Percentiles rank a stretch among this genome's conserved stretches.
These are phyloP conservation scores for Megaceryle maxima DNA, from an alignment of 2,113 vertebrate species.

Conservation along the genomic window DNA sequence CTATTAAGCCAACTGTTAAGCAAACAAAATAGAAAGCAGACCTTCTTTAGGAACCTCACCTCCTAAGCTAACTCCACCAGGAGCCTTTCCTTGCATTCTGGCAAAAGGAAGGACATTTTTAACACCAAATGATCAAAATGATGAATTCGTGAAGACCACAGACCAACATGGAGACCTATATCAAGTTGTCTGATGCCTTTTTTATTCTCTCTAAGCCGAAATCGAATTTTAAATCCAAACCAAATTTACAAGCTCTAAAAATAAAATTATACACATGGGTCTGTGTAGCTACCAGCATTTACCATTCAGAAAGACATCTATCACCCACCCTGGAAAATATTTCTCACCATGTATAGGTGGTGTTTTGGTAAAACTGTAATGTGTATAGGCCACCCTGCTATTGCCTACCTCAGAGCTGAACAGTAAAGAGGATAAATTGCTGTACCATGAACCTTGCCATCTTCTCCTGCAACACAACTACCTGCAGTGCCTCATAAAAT, in stretches of 20 bases:
- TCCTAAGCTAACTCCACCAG: background rate
- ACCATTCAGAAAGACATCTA: background rate
- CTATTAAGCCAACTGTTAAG: background rate
- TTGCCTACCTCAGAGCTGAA: background rate
- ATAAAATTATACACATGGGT: background rate
- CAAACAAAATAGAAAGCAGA: background rate
- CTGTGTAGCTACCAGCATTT: background rate
- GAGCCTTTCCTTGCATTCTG: background rate
- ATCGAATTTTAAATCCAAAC: background rate
- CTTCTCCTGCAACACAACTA: background rate
- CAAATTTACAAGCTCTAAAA: background rate
- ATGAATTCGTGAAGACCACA: background rate
- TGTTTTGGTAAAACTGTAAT: background rate
- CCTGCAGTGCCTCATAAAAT: background rate
- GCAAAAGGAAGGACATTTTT: background rate
- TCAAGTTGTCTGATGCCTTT: background rate
- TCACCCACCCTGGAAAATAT: background rate
- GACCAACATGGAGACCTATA: background rate
- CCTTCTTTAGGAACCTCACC: background rate
- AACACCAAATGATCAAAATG: background rate
- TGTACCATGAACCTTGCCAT: background rate
- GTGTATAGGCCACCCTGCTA: background rate
- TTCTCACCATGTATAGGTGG: background rate
- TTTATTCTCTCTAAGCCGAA: background rate
- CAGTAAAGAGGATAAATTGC: background rate